Conservation (phyloP, 2,888 invertebrate genomes). For the Phyllotreta striolata region DNA sequence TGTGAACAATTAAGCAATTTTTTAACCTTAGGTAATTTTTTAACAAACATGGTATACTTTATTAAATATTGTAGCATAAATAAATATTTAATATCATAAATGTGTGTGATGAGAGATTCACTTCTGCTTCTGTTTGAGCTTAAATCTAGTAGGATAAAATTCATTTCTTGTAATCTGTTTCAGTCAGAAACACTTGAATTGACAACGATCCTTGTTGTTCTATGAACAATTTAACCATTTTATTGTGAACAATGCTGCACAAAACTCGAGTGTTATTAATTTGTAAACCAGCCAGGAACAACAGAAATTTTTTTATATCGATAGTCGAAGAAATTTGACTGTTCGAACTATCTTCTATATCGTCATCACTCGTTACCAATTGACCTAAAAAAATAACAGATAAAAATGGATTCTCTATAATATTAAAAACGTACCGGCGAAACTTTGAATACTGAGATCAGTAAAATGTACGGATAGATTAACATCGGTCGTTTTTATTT, state of each 20-base stretch:
- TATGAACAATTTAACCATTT: conserved; percentile 77
- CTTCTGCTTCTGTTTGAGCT: too few species aligned
- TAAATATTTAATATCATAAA: too few species aligned
- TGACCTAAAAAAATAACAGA: conserved; percentile 48
- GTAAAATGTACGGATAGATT: conserved; percentile 83
- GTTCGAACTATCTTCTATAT: conserved; percentile 55
- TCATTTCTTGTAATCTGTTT: conserved; percentile 49
- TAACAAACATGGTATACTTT: too few species aligned
- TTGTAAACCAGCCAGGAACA: conserved; percentile 82
- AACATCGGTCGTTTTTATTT: conserved; percentile 82
- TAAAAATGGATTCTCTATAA: not conserved
- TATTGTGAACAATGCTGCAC: conserved; percentile 80
- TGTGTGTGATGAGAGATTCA: too few species aligned
- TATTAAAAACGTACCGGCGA: conserved; percentile 60
- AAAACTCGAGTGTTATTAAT: conserved; percentile 75
- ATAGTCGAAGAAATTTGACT: conserved; percentile 67
- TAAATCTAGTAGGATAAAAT: too few species aligned
- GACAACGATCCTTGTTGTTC: conserved; percentile 77
- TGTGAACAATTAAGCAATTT: not conserved
- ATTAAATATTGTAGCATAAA: too few species aligned
- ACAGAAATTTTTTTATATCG: conserved; percentile 81
- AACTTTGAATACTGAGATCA: conserved; percentile 72
- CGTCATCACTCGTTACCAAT: conserved; percentile 36
- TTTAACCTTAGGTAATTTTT: too few species aligned
- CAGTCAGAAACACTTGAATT: conserved; percentile 83